Percentiles rank a stretch among this genome's conserved stretches.
Conservation (phyloP, 2,888 invertebrate genomes). For the Ecdyonurus torrentis region DNA sequence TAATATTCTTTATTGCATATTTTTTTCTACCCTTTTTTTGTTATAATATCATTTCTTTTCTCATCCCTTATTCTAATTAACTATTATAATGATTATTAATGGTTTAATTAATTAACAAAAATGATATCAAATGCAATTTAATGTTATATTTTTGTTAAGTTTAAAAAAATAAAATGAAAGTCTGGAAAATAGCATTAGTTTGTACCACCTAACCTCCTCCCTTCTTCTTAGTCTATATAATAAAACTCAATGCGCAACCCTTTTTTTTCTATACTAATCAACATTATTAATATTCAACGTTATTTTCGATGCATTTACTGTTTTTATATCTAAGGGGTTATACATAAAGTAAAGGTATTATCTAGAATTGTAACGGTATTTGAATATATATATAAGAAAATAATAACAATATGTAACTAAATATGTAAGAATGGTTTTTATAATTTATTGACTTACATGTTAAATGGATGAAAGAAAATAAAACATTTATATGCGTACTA, state of each 20-base stretch:
- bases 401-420: too few relatives aligned
- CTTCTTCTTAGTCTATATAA: not conserved
- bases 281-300: not conserved
- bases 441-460: too few relatives aligned
- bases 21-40: not conserved
- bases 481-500: too few relatives aligned
- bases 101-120: constrained; percentile 3
- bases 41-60: not conserved
- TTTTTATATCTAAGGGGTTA: too few relatives aligned
- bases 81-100: constrained; percentile 2
- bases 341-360: too few relatives aligned
- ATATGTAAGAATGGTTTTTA: too few relatives aligned
- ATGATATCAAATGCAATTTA: not conserved
- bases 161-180: not conserved
- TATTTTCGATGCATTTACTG: too few relatives aligned
- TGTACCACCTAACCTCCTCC: not conserved
- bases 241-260: not conserved
- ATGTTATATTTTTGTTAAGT: not conserved
- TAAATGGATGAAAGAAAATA: too few relatives aligned
- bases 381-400: too few relatives aligned
- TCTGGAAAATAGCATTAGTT: not conserved
- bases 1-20: not conserved
- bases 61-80: constrained; percentile 1
- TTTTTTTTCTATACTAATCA: not conserved
- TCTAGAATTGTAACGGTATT: too few relatives aligned